These are phyloP conservation scores for Axea sp. DNA, from an alignment of 2,888 invertebrate genomes.

Conservation along the genomic window DNA sequence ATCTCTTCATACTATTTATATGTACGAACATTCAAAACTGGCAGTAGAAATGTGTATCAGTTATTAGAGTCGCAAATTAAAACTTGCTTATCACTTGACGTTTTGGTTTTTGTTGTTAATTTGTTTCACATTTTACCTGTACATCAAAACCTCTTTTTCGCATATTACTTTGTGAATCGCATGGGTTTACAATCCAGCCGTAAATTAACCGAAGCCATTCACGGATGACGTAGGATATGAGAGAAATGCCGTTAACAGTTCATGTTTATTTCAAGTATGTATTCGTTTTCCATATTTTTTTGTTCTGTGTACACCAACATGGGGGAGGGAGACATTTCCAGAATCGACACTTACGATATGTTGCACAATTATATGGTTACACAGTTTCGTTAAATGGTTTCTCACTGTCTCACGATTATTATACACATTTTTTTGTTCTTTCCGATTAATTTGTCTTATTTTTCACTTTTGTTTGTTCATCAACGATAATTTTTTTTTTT, in stretches of 20 bases:
- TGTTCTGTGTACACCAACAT: no score
- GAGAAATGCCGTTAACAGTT: constrained; percentile 6
- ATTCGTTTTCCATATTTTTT: constrained; percentile 23
- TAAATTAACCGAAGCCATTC: constrained; percentile 57
- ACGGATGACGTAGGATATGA: constrained; percentile 3
- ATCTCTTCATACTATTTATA: constrained; percentile 4
- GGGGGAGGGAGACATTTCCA: no score
- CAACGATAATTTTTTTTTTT: no score
- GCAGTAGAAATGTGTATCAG: constrained; percentile 22
- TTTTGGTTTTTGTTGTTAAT: constrained; percentile 22
- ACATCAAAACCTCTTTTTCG: not conserved
- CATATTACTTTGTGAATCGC: constrained; percentile 66
- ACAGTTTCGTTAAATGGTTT: constrained; percentile 28
- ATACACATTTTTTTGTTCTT: constrained; percentile 3
- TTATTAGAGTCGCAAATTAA: constrained; percentile 14
- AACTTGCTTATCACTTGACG: constrained; percentile 23
- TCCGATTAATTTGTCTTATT: not conserved
- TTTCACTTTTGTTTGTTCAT: no score
- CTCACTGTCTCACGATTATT: constrained; percentile 27
- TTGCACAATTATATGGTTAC: constrained; percentile 27
- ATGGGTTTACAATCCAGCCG: constrained; percentile 73
- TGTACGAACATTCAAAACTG: constrained; percentile 1
- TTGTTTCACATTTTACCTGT: constrained; percentile 4
- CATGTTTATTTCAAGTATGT: constrained; percentile 51
- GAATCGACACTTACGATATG: not conserved